These are phyloP conservation scores for Campylomormyrus numenius DNA, from an alignment of 2,113 vertebrate species.

Conservation along the genomic window DNA sequence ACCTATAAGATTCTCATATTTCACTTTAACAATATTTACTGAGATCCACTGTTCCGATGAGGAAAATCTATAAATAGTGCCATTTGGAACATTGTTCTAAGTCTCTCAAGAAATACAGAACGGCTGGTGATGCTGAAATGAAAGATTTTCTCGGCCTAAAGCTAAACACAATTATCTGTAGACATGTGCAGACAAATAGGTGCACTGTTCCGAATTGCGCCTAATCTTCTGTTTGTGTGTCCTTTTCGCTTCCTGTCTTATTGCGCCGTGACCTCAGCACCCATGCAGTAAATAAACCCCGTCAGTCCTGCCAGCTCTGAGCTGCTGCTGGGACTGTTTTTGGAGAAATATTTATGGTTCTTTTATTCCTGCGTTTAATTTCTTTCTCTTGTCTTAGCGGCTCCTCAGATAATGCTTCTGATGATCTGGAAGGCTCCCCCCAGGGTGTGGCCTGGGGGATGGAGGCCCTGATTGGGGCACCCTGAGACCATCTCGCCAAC, in stretches of 20 bases:
- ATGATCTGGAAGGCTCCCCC: neutral
- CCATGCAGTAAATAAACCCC: neutral
- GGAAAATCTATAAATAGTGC: neutral
- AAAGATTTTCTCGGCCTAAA: neutral
- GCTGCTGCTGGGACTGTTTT: neutral
- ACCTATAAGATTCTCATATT: neutral
- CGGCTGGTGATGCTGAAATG: neutral
- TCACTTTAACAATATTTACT: neutral
- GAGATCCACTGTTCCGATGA: neutral
- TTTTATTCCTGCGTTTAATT: neutral
- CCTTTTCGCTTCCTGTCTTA: neutral
- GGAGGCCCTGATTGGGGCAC: neutral
- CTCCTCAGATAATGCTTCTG: neutral
- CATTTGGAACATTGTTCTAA: neutral
- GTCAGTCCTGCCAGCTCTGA: neutral
- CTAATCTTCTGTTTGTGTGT: constrained; percentile 1
- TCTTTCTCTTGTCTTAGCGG: neutral
- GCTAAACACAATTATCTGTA: neutral
- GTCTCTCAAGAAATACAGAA: neutral
- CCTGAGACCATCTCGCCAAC: neutral
- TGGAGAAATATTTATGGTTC: neutral
- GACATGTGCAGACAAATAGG: neutral
- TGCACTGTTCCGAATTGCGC: neutral
- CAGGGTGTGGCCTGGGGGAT: neutral
- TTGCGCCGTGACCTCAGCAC: neutral